Conservation (phyloP, 2,888 invertebrate genomes). For the Heliconius ismenius region DNA sequence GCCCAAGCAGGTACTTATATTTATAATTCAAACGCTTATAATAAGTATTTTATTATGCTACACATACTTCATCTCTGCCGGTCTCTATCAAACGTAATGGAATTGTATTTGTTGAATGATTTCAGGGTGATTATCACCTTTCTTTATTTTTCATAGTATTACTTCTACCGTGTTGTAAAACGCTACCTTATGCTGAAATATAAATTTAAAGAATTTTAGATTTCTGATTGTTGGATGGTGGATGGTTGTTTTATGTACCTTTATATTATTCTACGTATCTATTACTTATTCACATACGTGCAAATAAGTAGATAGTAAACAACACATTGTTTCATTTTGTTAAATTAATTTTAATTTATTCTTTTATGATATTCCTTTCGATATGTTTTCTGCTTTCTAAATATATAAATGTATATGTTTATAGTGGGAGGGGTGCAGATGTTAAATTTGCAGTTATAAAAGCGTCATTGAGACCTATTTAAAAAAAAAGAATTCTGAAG, state of each 20-base stretch:
- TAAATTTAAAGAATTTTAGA: neutral
- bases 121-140: no score
- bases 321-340: neutral
- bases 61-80: neutral
- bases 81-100: neutral
- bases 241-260: no score
- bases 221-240: neutral
- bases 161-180: no score
- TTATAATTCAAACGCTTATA: conserved; percentile 6
- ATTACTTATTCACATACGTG: neutral
- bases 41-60: neutral
- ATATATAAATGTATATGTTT: neutral
- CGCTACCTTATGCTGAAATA: no score
- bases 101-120: neutral
- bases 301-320: no score
- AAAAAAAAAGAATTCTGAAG: no score
- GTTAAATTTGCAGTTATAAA: no score
- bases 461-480: no score
- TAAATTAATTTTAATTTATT: neutral
- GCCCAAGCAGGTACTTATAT: conserved; percentile 86
- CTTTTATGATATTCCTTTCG: neutral
- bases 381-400: neutral
- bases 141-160: no score
- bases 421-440: no score
- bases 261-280: neutral